A percentile compares a stretch with the other conserved stretches of the same genome.
These are phyloP conservation scores for Esox masquinongy DNA, from an alignment of 2,797 vertebrate species.

Conservation along the genomic window DNA sequence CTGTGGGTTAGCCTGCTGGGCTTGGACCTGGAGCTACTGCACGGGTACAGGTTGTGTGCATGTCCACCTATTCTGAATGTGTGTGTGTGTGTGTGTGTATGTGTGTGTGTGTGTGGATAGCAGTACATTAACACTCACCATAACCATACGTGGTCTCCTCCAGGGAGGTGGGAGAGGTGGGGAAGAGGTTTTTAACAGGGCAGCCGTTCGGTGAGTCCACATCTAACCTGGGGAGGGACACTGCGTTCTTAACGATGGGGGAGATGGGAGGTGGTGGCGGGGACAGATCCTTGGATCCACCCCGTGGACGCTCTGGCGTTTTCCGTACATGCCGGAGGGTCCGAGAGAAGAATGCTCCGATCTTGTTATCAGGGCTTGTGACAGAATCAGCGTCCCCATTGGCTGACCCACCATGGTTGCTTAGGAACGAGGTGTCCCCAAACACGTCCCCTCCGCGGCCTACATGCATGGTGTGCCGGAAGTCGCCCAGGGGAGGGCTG, in stretches of 20 bases:
- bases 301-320: constrained; percentile 70
- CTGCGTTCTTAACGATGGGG: constrained; percentile 94
- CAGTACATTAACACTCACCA: constrained; percentile 71
- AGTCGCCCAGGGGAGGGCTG: constrained; percentile 93
- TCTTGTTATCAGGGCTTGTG: constrained; percentile 70
- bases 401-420: constrained; percentile 84
- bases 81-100: constrained; percentile 11
- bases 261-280: constrained; percentile 82
- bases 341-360: constrained; percentile 83
- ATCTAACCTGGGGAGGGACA: constrained; percentile 90
- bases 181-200: constrained; percentile 79
- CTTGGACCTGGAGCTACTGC: not conserved
- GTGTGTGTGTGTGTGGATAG: constrained; percentile 3
- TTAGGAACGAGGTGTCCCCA: constrained; percentile 96
- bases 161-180: constrained; percentile 71
- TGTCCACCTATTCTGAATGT: not conserved
- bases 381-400: constrained; percentile 58
- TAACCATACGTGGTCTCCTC: constrained; percentile 79
- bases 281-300: constrained; percentile 67
- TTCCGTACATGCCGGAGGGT: constrained; percentile 87
- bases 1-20: constrained; percentile 26
- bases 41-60: not conserved
- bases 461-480: constrained; percentile 98
- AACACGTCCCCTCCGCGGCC: constrained; percentile 94
- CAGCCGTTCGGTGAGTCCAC: constrained; percentile 73